Percentiles rank a stretch among this genome's conserved stretches.
These are phyloP conservation scores for Accipiter virgatus DNA, from an alignment of 2,113 vertebrate genomes.

Conservation along the genomic window DNA sequence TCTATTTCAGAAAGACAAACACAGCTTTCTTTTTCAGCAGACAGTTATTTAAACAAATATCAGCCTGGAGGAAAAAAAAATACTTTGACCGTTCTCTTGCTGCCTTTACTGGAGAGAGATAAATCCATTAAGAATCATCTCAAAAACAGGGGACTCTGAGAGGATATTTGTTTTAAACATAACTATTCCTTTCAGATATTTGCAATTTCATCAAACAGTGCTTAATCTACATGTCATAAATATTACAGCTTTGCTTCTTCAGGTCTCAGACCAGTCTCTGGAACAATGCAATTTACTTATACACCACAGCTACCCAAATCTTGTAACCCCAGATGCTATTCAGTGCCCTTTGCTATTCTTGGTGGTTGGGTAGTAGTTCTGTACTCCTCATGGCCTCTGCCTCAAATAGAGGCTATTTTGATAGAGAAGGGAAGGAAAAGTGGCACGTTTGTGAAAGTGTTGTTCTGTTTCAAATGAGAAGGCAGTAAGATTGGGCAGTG, in stretches of 20 bases:
- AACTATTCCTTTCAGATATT: background rate
- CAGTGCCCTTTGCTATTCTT: background rate
- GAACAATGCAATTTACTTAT: background rate
- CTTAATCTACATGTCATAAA: background rate
- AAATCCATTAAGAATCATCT: background rate
- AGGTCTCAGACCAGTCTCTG: background rate
- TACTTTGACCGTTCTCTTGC: background rate
- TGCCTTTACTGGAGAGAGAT: background rate
- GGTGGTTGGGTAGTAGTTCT: background rate
- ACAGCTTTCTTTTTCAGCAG: background rate
- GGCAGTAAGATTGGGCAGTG: background rate
- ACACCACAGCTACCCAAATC: background rate
- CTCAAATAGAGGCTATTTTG: background rate
- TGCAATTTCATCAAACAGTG: background rate
- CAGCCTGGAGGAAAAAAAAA: rapidly evolving
- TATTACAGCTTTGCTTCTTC: background rate
- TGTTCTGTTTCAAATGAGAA: background rate
- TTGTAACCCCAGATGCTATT: background rate
- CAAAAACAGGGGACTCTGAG: background rate
- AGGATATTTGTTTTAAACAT: background rate
- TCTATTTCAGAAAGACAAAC: background rate
- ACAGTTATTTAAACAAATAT: background rate
- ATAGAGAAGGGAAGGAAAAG: background rate
- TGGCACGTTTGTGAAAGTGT: background rate
- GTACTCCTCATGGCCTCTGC: background rate